Evolutionary conservation across 2,888 invertebrate species (phyloP), one percentile per base, ranked within the genome.

Genomic region (Conomelus anceps): DNA sequence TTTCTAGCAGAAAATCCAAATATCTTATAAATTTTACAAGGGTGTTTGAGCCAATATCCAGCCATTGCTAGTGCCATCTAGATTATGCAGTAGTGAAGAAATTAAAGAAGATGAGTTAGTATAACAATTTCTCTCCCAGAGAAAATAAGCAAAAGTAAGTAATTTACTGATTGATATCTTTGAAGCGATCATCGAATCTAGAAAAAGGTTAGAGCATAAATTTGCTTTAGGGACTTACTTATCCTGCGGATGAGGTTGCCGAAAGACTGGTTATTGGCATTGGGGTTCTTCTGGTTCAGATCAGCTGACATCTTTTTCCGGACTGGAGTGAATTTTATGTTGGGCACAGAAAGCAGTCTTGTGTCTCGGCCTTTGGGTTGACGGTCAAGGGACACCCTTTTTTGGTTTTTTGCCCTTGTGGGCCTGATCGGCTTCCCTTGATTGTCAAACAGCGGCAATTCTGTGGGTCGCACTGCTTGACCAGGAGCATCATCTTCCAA

Each of bases 201-300:
- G n/a, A 63, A n/a, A 63, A 63, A 63, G 4, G 63, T n/a, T 63
- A 63, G 63, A 63, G 63, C 63, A 63, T 13, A 13, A 63, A 63
- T 1, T 7, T 7, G n/a, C n/a, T 63, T 41, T 29, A 23, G 22
- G 22, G 95, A 97, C 97, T 97, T 97, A 97, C 97, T 97, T 96
- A 97, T 97, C 95, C 97, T 96, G 93, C 97, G 95, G 94, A 96
- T 96, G 92, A 97, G 94, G 94, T 95, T 96, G 93, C 96, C 96
- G 94, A 96, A 96, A 91, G 94, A 93, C 92, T 94, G 92, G 89
- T 90, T 91, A 88, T 91, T 91, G 88, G 89, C 88, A 88, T 90
- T 90, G 85, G 92, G 92, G 92, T 93, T 89, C 88, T 90, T 91
- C 90, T 41, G 63, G 13, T 22, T 63, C 22, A 88, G 63, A 86